phyloP scores from a whole-genome alignment of 2,888 invertebrate genomes.

The Desoria tigrina region DNA sequence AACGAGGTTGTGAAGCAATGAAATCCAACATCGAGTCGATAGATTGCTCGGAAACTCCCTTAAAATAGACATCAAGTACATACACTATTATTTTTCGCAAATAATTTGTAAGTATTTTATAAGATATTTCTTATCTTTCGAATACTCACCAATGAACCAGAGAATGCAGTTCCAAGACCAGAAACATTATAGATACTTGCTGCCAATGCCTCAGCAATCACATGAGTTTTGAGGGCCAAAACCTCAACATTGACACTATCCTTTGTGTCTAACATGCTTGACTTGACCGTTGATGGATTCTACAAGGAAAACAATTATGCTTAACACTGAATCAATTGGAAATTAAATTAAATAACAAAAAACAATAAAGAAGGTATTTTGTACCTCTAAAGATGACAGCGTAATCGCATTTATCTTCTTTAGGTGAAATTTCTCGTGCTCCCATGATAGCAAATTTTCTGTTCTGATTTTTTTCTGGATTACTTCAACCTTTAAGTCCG shows the following conservation, averaged over 20 bases:
- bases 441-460: constrained; percentile 89
- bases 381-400: constrained; percentile 42
- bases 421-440: constrained; percentile 94
- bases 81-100: not conserved
- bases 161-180: constrained; percentile 66
- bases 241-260: constrained; percentile 63
- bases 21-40: constrained; percentile 75
- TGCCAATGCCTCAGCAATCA: constrained; percentile 81
- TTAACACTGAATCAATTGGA: not conserved
- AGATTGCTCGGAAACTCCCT: constrained; percentile 75
- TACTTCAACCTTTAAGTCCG: constrained; percentile 64
- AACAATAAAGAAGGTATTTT: too few relatives aligned
- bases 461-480: constrained; percentile 95
- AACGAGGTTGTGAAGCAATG: constrained; percentile 71
- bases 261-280: constrained; percentile 64
- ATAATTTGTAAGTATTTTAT: too few relatives aligned
- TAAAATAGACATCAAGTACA: constrained; percentile 13
- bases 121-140: not conserved
- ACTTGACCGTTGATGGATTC: constrained; percentile 44
- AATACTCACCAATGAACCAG: constrained; percentile 70
- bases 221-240: constrained; percentile 69
- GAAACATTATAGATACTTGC: constrained; percentile 76
- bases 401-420: constrained; percentile 58
- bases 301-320: constrained; percentile 13
- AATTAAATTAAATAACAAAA: too few relatives aligned